Percentiles rank a stretch among this genome's conserved stretches.
These are phyloP conservation scores for Andrena chrysosceles DNA, from an alignment of 2,888 invertebrate genomes.

Conservation along the genomic window DNA sequence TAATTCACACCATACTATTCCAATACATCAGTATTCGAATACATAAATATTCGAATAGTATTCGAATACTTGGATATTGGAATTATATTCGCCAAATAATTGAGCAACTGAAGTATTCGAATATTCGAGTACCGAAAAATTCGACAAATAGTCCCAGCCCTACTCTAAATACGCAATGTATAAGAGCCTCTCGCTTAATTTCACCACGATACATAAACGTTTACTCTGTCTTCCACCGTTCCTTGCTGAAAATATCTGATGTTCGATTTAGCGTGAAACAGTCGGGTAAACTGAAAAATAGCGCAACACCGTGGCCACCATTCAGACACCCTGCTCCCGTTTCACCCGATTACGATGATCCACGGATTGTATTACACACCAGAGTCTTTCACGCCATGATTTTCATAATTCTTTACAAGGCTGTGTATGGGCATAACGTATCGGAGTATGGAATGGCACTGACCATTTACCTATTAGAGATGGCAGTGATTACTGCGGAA, in stretches of 20 bases:
- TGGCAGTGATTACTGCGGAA: slow-evolving; percentile 88
- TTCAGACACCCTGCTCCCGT: slow-evolving; percentile 90
- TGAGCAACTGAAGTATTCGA: no score
- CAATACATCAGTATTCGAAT: no score
- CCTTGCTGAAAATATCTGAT: slow-evolving; percentile 8
- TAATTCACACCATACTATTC: no score
- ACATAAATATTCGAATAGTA: no score
- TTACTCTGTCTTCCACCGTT: not conserved
- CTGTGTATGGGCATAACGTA: slow-evolving; percentile 90
- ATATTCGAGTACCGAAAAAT: no score
- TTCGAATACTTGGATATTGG: no score
- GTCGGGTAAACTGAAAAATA: slow-evolving; percentile 87
- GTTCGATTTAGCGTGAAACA: slow-evolving; percentile 86
- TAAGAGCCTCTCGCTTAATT: not conserved
- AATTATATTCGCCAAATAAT: no score
- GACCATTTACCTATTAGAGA: slow-evolving; percentile 94
- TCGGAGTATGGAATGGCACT: slow-evolving; percentile 96
- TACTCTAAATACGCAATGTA: not conserved
- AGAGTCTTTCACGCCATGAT: slow-evolving; percentile 90
- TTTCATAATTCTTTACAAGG: slow-evolving; percentile 93
- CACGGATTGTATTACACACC: slow-evolving; percentile 87
- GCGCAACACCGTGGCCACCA: slow-evolving; percentile 92
- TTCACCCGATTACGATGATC: slow-evolving; percentile 89
- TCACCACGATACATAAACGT: not conserved
- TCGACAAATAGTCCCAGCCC: no score